Conservation (phyloP, 2,888 invertebrate species). For the Thyatira batis region DNA sequence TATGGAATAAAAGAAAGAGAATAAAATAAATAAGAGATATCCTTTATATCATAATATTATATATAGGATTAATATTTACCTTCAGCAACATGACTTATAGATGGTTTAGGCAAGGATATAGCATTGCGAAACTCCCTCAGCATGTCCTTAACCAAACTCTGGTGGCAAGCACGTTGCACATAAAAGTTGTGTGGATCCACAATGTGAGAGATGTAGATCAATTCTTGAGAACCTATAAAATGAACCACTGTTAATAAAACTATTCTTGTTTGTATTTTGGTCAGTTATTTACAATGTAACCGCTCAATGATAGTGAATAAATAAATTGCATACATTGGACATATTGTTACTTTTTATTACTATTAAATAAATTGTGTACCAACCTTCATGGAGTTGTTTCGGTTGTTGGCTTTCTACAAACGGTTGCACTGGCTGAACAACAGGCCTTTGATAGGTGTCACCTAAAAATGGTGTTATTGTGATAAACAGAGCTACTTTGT, state of each 20-base stretch:
- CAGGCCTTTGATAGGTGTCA: constrained; percentile 39
- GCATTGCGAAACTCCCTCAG: constrained; percentile 63
- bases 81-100: constrained; percentile 49
- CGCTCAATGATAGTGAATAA: not conserved
- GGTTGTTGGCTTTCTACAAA: constrained; percentile 53
- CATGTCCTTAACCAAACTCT: constrained; percentile 61
- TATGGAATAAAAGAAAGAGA: too few relatives aligned
- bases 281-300: too few relatives aligned
- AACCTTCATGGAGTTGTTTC: constrained; percentile 63
- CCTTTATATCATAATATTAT: too few relatives aligned
- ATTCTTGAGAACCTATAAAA: constrained; percentile 68
- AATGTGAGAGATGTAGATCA: constrained; percentile 82
- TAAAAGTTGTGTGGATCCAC: constrained; percentile 84
- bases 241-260: constrained; percentile 4
- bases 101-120: constrained; percentile 53
- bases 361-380: constrained; percentile 1
- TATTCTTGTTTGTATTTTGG: not conserved
- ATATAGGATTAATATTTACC: constrained; percentile 49
- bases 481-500: too few relatives aligned
- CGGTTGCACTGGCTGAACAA: constrained; percentile 48
- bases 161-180: constrained; percentile 74
- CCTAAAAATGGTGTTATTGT: constrained; percentile 30
- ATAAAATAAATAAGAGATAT: too few relatives aligned
- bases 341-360: not conserved
- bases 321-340: too few relatives aligned